Evolutionary conservation across 2,888 invertebrate species (phyloP), one percentile per base, ranked within the genome.

Genomic region (Acleris literana): DNA sequence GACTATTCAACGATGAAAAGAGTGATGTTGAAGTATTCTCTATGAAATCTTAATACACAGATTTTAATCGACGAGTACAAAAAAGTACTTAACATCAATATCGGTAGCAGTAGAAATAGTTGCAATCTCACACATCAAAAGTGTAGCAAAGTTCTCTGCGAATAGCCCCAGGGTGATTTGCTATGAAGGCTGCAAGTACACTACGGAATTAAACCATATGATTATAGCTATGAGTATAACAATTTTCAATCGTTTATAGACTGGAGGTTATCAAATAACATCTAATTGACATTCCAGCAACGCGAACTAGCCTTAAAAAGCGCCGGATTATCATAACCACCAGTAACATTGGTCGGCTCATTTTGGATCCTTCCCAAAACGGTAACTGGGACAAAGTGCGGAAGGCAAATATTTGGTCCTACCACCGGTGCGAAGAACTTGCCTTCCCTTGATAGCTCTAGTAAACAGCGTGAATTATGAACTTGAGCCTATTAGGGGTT

Each of bases 381-480:
- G 44, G 65, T 55, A 60, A 65, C 55, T 51, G 51, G 65, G 51
- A 55, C 65, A 48, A 65, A 65, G 65, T 65, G 55, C 60, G 65
- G 60, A 56, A 65, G 55, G 60, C 60, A 60, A 65, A 65, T 65
- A 65, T 61, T 60, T 65, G 65, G 33, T 29, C 29, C 44, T 6
- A 29, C 57, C 11, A 39, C 13, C 57, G 44, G 60, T 33, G 55
- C 65, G 51, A 48, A 22, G 49, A 46, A 54, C 56, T 44, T 17
- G 44, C 33, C 29, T 49, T 65, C 65, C 65, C 60, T 55, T 55
- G 60, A 60, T 55, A 51, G 55, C 51, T 60, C 25, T 51, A 20
- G 65, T 60, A 55, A 60, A 65, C 60, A 65, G 48, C 46, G 17
- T 60, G 29, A 44, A 51, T 51, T 57, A 56, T 55, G 46, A n/a